Evolutionary conservation across 2,797 vertebrate genomes (phyloP).

Genomic region (Mionectes olivaceus): DNA sequence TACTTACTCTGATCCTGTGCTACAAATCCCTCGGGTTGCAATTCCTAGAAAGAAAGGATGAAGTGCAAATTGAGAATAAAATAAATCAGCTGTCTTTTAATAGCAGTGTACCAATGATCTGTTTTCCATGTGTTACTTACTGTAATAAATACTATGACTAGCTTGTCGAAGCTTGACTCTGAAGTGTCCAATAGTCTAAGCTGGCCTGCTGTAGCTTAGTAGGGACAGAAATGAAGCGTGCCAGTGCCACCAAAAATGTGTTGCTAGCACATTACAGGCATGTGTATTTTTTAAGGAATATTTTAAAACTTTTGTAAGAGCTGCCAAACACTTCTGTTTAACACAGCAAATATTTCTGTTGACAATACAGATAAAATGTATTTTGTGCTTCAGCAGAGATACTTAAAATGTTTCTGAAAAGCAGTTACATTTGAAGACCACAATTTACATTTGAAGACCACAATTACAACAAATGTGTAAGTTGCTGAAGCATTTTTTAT

Average conservation of each 20-base stretch:
- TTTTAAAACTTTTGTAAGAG: background rate
- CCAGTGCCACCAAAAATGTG: background rate
- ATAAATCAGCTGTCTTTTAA: background rate
- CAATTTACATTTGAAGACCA: background rate
- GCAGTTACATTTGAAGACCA: background rate
- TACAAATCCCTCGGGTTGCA: slow-evolving; percentile 77
- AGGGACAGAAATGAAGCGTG: fast-evolving
- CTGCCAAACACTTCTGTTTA: background rate
- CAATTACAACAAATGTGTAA: background rate
- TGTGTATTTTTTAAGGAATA: background rate
- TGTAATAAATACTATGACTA: background rate
- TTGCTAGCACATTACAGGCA: background rate
- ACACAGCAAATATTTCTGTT: background rate
- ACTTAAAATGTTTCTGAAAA: background rate
- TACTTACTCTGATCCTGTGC: slow-evolving; percentile 88
- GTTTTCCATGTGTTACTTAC: background rate
- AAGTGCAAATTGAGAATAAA: slow-evolving; percentile 27
- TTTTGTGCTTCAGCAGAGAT: background rate
- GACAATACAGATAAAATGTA: background rate
- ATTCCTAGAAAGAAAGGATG: slow-evolving; percentile 79
- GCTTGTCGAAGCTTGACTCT: background rate
- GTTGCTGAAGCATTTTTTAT: background rate
- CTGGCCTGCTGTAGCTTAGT: background rate
- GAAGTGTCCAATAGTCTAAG: background rate
- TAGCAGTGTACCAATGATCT: fast-evolving